Evolutionary conservation across 2,797 vertebrate species (phyloP).

Genomic region (Molossus molossus): DNA sequence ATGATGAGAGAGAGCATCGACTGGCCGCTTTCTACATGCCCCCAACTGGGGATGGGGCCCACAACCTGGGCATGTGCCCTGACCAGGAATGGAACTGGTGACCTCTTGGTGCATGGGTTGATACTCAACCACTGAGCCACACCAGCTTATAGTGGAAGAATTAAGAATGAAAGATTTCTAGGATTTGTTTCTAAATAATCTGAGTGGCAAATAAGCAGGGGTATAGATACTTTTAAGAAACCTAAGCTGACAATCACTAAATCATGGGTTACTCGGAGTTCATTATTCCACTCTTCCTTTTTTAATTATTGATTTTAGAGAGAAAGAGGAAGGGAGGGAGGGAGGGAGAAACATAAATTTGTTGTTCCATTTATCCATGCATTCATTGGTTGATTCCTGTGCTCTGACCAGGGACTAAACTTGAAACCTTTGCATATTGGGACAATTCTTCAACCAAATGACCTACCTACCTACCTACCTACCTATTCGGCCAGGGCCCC

Average conservation of each 20-base stretch:
- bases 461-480: neutral
- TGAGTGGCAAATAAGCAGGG: neutral
- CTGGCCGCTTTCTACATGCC: too few relatives aligned
- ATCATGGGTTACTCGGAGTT: neutral
- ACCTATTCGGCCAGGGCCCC: neutral
- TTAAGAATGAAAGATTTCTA: constrained; percentile 10
- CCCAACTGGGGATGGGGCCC: too few relatives aligned
- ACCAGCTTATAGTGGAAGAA: neutral
- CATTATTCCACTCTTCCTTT: neutral
- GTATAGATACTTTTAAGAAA: neutral
- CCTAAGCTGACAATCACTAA: neutral
- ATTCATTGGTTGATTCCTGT: neutral
- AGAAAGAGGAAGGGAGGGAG: too few relatives aligned
- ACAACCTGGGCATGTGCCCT: too few relatives aligned
- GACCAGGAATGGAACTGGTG: too few relatives aligned
- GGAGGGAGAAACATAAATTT: too few relatives aligned
- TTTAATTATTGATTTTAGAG: too few relatives aligned
- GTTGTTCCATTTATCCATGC: too few relatives aligned
- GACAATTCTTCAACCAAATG: neutral
- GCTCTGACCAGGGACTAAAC: neutral
- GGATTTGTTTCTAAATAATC: constrained; percentile 12
- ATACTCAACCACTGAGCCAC: too few relatives aligned
- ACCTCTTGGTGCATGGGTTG: too few relatives aligned
- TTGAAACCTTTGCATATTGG: neutral
- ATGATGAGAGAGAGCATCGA: too few relatives aligned